Evolutionary conservation across 2,113 vertebrate genomes (phyloP), one percentile per base, ranked within the genome.

Genomic region (Callionymus lyra): DNA sequence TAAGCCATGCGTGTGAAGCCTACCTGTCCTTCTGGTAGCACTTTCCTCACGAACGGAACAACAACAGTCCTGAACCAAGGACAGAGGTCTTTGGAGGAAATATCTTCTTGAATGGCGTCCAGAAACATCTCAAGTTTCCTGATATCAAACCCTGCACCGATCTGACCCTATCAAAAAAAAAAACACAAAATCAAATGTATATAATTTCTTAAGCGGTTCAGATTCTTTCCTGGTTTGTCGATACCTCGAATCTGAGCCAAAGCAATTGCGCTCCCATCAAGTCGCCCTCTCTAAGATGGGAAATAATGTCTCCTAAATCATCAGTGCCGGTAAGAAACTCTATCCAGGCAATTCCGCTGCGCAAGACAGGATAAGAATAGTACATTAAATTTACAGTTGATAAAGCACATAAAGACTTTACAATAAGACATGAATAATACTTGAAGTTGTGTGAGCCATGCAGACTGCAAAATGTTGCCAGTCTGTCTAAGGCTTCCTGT

Each of bases 211-310:
- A 18, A 6, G 10, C n/a, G n/a, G n/a, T n/a, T n/a, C n/a, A n/a
- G n/a, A n/a, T 3, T 18, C 31, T n/a, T 34, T 13, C 6, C n/a
- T n/a, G n/a, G n/a, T n/a, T n/a, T 16, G 9, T 13, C 2, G 14
- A 10, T 77, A 97, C 95, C 90, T 90, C 89, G 21, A 90, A 87
- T 65, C 92, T 82, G n/a, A 97, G 86, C 95, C 95, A 98, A 53
- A 99, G 84, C 64, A 91, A 89, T 17, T 96, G 92, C 0, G 91
- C 93, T 50, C 88, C 87, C 41, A 73, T 70, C 16, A 94, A 62
- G 59, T 94, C 87, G 50, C 88, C 88, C 37, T 87, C 86, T 59
- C 84, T 80, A 9, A 99, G 70, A 51, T 90, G 86, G 17, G 46
- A 55, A 17, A 91, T 64, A 38, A 97, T 74, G 4, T 87, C 85